These are phyloP conservation scores for Rhinoptilus africanus DNA, from an alignment of 2,113 vertebrate genomes.

Conservation along the genomic window DNA sequence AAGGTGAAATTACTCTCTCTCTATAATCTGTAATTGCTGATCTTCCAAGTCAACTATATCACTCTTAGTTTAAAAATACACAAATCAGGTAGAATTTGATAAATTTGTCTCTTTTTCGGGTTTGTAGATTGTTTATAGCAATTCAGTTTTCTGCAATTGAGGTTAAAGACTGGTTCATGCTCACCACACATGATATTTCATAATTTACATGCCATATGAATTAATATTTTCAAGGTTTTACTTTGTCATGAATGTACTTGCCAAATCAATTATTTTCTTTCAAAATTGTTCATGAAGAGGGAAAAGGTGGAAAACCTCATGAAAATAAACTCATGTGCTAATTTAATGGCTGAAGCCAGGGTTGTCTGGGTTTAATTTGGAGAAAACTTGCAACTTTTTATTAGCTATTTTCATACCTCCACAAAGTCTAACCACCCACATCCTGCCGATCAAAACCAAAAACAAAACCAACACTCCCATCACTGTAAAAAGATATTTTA, in stretches of 20 bases:
- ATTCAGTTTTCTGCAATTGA: neutral
- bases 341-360: neutral
- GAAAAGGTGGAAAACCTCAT: neutral
- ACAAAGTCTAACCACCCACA: neutral
- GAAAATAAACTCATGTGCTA: neutral
- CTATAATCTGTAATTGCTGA: neutral
- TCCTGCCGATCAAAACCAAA: neutral
- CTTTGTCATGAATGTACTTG: neutral
- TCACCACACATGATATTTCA: neutral
- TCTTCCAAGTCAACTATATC: neutral
- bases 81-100: neutral
- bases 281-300: neutral
- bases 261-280: neutral
- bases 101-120: neutral
- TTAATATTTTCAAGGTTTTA: neutral
- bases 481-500: neutral
- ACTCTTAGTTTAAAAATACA: neutral
- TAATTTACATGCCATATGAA: neutral
- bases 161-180: neutral
- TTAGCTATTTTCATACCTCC: neutral
- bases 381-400: neutral
- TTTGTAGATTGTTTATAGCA: neutral
- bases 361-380: neutral
- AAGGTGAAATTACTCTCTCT: neutral
- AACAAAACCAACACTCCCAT: neutral